phyloP scores from a whole-genome alignment of 1,140 invertebrate species.

The Chrysomallon squamiferum region DNA sequence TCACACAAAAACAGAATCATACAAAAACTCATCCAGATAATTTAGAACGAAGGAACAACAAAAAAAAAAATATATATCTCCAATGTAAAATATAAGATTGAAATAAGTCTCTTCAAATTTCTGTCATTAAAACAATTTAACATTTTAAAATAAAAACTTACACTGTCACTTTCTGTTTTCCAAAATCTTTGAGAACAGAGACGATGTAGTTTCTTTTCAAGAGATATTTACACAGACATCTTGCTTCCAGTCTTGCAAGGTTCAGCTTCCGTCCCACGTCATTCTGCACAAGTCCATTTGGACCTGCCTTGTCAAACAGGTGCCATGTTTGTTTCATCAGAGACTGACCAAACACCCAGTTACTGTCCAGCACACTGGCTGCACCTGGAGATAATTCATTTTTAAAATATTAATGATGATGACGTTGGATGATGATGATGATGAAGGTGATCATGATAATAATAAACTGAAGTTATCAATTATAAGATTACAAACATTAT shows the following conservation, averaged over 20 bases:
- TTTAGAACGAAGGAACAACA: too few species aligned
- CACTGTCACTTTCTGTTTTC: slow-evolving; percentile 8
- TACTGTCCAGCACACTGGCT: neutral
- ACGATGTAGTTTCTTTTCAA: neutral
- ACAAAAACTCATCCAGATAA: too few species aligned
- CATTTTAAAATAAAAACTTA: too few species aligned
- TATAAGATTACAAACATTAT: too few species aligned
- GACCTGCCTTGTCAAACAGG: neutral
- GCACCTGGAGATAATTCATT: neutral
- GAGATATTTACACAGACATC: neutral
- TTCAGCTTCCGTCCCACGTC: neutral
- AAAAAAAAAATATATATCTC: too few species aligned
- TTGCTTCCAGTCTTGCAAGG: neutral
- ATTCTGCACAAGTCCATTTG: slow-evolving; percentile 1
- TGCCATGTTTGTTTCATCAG: neutral
- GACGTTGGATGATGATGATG: too few species aligned
- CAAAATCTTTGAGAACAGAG: neutral
- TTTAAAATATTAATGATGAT: neutral
- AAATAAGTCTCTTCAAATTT: too few species aligned
- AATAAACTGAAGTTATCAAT: neutral
- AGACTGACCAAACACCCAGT: neutral
- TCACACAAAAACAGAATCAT: too few species aligned
- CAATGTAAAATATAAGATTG: too few species aligned
- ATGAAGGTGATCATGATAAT: too few species aligned
- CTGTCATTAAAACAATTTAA: too few species aligned